Evolutionary conservation across 2,113 vertebrate species (phyloP).

Genomic region (Myrmecobius fasciatus): DNA sequence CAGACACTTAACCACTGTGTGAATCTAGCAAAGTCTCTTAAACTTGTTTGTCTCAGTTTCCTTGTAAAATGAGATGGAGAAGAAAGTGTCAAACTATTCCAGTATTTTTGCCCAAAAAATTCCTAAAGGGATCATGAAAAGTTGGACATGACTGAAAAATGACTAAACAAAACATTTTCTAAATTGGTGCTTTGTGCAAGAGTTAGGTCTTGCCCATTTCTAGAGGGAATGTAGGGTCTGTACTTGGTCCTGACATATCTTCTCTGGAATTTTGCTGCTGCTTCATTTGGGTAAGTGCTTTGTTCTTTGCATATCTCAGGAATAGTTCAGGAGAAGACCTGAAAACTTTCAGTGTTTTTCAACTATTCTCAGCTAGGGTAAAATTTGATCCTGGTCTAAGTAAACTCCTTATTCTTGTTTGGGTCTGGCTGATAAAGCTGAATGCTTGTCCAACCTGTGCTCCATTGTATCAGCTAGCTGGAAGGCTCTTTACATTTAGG

Average conservation of each 20-base stretch:
- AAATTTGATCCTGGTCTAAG: background rate
- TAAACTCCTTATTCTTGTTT: background rate
- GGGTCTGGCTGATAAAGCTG: background rate
- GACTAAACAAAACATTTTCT: background rate
- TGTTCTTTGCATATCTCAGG: background rate
- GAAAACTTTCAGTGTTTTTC: background rate
- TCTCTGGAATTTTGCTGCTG: background rate
- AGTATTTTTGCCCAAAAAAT: background rate
- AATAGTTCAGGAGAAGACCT: background rate
- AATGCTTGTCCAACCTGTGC: background rate
- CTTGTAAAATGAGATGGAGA: background rate
- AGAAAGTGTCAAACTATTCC: background rate
- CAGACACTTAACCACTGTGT: background rate
- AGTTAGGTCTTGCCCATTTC: background rate
- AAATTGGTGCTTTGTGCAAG: background rate
- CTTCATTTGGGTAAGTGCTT: background rate
- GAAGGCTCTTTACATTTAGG: background rate
- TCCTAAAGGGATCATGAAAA: background rate
- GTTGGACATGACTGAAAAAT: background rate
- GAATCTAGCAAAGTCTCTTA: background rate
- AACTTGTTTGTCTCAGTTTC: background rate
- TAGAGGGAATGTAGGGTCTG: background rate
- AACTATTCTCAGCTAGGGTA: background rate
- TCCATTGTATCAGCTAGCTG: background rate
- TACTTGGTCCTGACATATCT: background rate